Conservation (phyloP, 2,888 invertebrate genomes). For the Lepidochrysops patricia region DNA sequence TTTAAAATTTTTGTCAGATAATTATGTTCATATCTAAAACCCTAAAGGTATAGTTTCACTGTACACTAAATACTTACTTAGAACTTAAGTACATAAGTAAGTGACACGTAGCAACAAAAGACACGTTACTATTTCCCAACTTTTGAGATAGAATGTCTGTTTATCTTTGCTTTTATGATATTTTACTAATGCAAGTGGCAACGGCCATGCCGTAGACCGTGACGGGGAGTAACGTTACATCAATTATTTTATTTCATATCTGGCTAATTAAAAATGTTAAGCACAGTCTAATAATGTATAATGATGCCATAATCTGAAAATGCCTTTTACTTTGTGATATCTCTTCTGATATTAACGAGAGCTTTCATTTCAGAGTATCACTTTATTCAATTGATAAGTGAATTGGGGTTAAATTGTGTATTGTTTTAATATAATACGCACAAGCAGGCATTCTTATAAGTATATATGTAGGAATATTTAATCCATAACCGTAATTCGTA, state of each 20-base stretch:
- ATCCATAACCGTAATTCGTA: no score
- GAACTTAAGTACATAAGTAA: no score
- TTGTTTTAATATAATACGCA: no score
- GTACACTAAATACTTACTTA: no score
- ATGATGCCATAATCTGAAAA: neutral
- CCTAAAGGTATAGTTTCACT: no score
- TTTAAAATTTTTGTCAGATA: no score
- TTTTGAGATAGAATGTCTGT: neutral
- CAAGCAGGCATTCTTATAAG: no score
- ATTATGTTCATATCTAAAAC: no score
- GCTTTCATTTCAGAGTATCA: neutral
- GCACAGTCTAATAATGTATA: neutral
- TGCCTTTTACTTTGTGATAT: neutral
- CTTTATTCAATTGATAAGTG: neutral
- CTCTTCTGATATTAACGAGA: neutral
- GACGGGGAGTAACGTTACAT: slow-evolving; percentile 53
- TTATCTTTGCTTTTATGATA: slow-evolving; percentile 10
- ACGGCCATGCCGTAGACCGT: slow-evolving; percentile 49
- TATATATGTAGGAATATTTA: no score
- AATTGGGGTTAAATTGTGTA: neutral
- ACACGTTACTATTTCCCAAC: neutral
- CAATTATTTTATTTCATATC: slow-evolving; percentile 45
- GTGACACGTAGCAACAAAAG: no score
- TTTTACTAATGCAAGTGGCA: slow-evolving; percentile 36
- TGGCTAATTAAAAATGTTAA: slow-evolving; percentile 43